These are phyloP conservation scores for Meta bourneti DNA, from an alignment of 2,888 invertebrate species.

Conservation along the genomic window DNA sequence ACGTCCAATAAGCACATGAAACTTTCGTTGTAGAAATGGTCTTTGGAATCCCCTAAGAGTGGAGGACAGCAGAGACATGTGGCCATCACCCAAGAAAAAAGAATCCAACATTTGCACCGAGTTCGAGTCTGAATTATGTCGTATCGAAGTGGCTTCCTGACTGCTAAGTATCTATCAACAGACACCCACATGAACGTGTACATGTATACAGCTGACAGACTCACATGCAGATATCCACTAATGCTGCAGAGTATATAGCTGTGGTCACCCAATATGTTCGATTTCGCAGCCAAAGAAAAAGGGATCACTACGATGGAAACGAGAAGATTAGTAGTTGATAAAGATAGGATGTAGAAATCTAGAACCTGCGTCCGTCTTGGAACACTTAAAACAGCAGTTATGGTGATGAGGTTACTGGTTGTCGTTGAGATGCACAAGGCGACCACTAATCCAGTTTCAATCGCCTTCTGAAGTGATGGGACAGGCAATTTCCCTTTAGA, in stretches of 20 bases:
- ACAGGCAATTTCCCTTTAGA: slow-evolving; percentile 16
- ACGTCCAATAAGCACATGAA: slow-evolving; percentile 98
- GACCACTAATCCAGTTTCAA: slow-evolving; percentile 91
- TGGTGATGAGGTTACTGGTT: slow-evolving; percentile 92
- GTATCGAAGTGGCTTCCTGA: slow-evolving; percentile 81
- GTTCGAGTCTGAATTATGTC: slow-evolving; percentile 94
- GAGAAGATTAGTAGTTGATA: slow-evolving; percentile 95
- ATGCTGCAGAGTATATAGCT: slow-evolving; percentile 94
- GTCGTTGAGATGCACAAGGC: slow-evolving; percentile 93
- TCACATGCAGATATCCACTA: slow-evolving; percentile 95
- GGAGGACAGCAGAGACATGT: slow-evolving; percentile 97
- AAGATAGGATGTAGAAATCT: slow-evolving; percentile 95
- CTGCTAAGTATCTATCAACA: slow-evolving; percentile 86
- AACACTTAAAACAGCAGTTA: slow-evolving; percentile 86
- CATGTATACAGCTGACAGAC: slow-evolving; percentile 95
- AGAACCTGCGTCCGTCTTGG: slow-evolving; percentile 91
- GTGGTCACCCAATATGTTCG: slow-evolving; percentile 90
- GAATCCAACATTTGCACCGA: slow-evolving; percentile 98
- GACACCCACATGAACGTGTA: slow-evolving; percentile 99
- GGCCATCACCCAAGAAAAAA: slow-evolving; percentile 97
- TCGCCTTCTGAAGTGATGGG: slow-evolving; percentile 27
- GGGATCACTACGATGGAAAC: slow-evolving; percentile 95
- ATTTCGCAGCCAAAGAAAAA: slow-evolving; percentile 95
- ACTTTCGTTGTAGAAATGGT: slow-evolving; percentile 91
- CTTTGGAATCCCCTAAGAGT: slow-evolving; percentile 91